Evolutionary conservation across 2,888 invertebrate species (phyloP).

Genomic region (Saturnia pavonia): DNA sequence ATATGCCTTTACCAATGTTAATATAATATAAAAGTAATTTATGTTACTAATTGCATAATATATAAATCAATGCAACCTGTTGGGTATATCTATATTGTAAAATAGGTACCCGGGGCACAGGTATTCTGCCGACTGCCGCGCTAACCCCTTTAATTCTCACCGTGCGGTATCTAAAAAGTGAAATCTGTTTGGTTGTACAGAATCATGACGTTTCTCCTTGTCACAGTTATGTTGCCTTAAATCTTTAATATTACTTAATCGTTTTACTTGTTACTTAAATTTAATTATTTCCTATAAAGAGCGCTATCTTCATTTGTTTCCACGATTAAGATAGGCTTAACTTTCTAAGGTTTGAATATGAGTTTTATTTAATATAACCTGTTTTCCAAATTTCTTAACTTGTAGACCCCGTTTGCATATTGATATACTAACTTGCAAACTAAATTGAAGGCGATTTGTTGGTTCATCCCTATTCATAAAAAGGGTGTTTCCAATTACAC

Average conservation of each 20-base stretch:
- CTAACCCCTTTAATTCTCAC: conserved; percentile 16
- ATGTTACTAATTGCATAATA: neutral
- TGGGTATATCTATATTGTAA: conserved; percentile 15
- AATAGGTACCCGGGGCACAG: neutral
- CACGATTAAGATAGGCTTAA: neutral
- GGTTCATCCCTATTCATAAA: neutral
- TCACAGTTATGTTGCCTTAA: conserved; percentile 1
- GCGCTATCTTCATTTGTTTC: neutral
- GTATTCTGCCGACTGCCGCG: conserved; percentile 15
- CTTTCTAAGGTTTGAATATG: neutral
- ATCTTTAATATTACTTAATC: neutral
- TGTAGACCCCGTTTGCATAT: neutral
- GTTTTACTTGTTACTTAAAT: neutral
- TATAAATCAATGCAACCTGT: neutral
- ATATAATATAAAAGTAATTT: neutral
- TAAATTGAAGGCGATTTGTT: neutral
- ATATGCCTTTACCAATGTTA: neutral
- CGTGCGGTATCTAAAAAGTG: conserved; percentile 42
- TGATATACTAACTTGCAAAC: neutral
- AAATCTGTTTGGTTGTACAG: conserved; percentile 34
- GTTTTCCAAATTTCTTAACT: neutral
- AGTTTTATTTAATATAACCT: neutral
- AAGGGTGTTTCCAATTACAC: neutral
- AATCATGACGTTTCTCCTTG: conserved; percentile 10
- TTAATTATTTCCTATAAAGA: neutral